Percentiles rank a stretch among this genome's conserved stretches.
Conservation (phyloP, 2,888 invertebrate species). For the Cosmorhoe ocellata region DNA sequence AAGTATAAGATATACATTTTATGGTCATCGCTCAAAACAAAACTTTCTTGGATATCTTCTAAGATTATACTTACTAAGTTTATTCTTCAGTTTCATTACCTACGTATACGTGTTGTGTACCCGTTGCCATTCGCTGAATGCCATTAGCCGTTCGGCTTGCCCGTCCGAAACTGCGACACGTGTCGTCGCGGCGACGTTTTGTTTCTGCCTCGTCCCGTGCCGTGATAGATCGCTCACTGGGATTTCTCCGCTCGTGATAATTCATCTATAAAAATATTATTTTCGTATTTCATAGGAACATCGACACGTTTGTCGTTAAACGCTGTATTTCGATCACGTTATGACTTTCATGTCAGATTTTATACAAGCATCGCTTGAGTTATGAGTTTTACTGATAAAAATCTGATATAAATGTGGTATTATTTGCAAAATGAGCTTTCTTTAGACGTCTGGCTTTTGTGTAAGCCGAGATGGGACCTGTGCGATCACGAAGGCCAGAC, state of each 20-base stretch:
- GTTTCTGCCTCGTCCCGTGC: constrained; percentile 45
- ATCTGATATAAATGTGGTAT: constrained; percentile 15
- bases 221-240: constrained; percentile 49
- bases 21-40: too few species aligned
- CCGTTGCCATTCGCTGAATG: constrained; percentile 2
- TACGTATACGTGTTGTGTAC: too few species aligned
- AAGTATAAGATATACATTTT: too few species aligned
- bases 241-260: constrained; percentile 37
- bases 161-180: constrained; percentile 53
- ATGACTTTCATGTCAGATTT: constrained; percentile 27
- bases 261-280: constrained; percentile 30
- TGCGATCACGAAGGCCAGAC: constrained; percentile 18
- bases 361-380: constrained; percentile 15
- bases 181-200: constrained; percentile 52
- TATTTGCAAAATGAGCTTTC: constrained; percentile 17
- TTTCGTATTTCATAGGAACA: constrained; percentile 22
- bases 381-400: constrained; percentile 12
- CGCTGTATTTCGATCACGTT: constrained; percentile 32
- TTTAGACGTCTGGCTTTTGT: constrained; percentile 13
- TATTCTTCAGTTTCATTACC: too few species aligned
- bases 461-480: constrained; percentile 15
- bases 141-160: constrained; percentile 25
- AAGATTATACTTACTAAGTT: too few species aligned
- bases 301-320: constrained; percentile 27
- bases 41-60: too few species aligned